Evolutionary conservation across 2,888 invertebrate species (phyloP).

Genomic region (Prenolepis imparis): DNA sequence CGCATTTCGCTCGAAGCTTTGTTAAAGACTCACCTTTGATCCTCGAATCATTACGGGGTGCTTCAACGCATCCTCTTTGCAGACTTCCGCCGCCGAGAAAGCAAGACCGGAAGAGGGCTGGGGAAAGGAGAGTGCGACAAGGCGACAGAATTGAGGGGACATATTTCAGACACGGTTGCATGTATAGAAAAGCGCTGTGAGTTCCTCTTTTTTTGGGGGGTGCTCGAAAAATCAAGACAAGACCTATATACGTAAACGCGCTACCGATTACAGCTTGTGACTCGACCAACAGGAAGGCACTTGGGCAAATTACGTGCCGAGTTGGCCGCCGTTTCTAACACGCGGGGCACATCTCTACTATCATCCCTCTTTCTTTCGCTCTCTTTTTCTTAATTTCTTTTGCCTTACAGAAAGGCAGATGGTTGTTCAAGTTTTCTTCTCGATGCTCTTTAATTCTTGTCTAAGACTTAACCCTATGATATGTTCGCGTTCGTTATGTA

Average conservation of each 20-base stretch:
- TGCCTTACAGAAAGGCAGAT: slow-evolving; percentile 4
- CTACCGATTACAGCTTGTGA: slow-evolving; percentile 81
- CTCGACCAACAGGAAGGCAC: slow-evolving; percentile 86
- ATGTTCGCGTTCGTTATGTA: slow-evolving; percentile 85
- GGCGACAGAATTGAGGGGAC: slow-evolving; percentile 62
- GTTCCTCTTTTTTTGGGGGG: slow-evolving; percentile 46
- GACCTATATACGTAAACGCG: slow-evolving; percentile 70
- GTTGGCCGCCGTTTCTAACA: slow-evolving; percentile 83
- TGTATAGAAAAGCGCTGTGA: slow-evolving; percentile 38
- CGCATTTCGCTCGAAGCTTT: not conserved
- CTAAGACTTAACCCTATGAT: slow-evolving; percentile 84
- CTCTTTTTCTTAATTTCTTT: slow-evolving; percentile 45
- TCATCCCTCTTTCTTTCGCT: slow-evolving; percentile 68
- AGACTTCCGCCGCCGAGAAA: slow-evolving; percentile 42
- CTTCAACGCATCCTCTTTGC: slow-evolving; percentile 13
- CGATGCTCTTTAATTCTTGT: slow-evolving; percentile 41
- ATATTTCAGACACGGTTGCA: slow-evolving; percentile 35
- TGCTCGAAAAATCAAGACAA: slow-evolving; percentile 76
- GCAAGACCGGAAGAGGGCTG: not conserved
- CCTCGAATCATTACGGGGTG: slow-evolving; percentile 15
- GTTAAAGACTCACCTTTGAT: slow-evolving; percentile 1
- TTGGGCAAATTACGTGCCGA: slow-evolving; percentile 86
- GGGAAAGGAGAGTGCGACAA: slow-evolving; percentile 47
- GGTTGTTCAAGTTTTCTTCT: slow-evolving; percentile 28
- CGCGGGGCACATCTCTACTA: slow-evolving; percentile 78